A percentile compares a stretch with the other conserved stretches of the same genome.
These are phyloP conservation scores for Aplocera efformata DNA, from an alignment of 2,888 invertebrate species.

Conservation along the genomic window DNA sequence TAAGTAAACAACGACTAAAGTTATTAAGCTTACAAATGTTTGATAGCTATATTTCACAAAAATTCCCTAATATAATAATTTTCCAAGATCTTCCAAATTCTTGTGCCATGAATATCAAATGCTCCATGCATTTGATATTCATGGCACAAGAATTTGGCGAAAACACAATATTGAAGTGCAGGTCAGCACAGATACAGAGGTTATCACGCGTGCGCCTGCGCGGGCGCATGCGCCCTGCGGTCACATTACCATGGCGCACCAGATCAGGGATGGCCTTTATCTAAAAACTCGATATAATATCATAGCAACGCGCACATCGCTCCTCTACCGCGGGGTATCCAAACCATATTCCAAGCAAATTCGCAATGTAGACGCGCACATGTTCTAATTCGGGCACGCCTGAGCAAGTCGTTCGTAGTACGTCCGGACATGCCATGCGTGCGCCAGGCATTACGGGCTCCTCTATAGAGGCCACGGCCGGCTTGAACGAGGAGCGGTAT, in stretches of 20 bases:
- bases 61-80: no score
- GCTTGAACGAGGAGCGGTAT: constrained; percentile 6
- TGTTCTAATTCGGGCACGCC: constrained; percentile 12
- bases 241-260: constrained; percentile 30
- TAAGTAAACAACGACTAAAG: no score
- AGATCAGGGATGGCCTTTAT: constrained; percentile 8
- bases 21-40: no score
- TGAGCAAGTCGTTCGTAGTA: constrained; percentile 41
- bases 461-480: not conserved
- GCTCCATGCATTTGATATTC: constrained; percentile 20
- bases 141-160: constrained; percentile 17
- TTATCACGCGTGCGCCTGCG: constrained; percentile 31
- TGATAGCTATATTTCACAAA: no score
- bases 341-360: not conserved
- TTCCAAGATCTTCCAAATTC: no score
- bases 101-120: no score
- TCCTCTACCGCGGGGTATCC: not conserved
- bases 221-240: constrained; percentile 27
- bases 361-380: constrained; percentile 8
- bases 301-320: constrained; percentile 3
- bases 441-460: constrained; percentile 23
- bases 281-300: not conserved
- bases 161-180: constrained; percentile 24
- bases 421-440: constrained; percentile 42
- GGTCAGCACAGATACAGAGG: constrained; percentile 24